phyloP scores from a whole-genome alignment of 1,140 invertebrate genomes.

The Apocrypta bakeri region DNA sequence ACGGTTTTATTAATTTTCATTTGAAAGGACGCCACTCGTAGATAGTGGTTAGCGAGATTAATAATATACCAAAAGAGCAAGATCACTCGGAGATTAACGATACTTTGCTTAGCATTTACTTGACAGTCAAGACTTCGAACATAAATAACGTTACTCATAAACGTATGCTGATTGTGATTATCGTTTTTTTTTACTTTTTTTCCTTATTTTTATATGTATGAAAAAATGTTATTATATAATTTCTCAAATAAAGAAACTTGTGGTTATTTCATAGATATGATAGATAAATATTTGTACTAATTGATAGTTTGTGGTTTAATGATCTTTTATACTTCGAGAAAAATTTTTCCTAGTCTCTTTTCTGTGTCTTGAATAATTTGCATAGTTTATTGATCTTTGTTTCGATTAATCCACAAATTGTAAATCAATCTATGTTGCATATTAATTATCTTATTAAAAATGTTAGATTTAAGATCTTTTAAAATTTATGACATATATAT shows the following conservation, averaged over 20 bases:
- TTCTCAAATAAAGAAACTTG: conserved; percentile 24
- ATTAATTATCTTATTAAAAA: conserved; percentile 32
- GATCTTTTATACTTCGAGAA: conserved; percentile 19
- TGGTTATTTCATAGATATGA: conserved; percentile 42
- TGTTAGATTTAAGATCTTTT: conserved; percentile 42
- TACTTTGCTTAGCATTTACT: conserved; percentile 46
- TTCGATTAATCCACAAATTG: conserved; percentile 41
- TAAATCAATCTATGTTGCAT: conserved; percentile 41
- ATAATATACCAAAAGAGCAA: conserved; percentile 54
- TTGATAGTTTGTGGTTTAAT: conserved; percentile 49
- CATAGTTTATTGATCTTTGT: conserved; percentile 37
- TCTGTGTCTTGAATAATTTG: conserved; percentile 25
- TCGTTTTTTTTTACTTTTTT: conserved; percentile 48
- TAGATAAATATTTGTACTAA: conserved; percentile 44
- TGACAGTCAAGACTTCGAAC: conserved; percentile 49
- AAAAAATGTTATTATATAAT: conserved; percentile 44
- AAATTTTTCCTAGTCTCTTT: conserved; percentile 47
- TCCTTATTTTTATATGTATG: conserved; percentile 49
- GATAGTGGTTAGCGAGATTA: conserved; percentile 50
- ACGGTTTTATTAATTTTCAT: conserved; percentile 29
- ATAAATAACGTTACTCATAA: conserved; percentile 47
- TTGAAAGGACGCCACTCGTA: conserved; percentile 31
- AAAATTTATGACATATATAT: conserved; percentile 36
- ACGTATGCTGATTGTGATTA: conserved; percentile 46
- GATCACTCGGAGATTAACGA: conserved; percentile 32